Evolutionary conservation across 2,797 vertebrate genomes (phyloP).

Genomic region (Darevskia mixta): DNA sequence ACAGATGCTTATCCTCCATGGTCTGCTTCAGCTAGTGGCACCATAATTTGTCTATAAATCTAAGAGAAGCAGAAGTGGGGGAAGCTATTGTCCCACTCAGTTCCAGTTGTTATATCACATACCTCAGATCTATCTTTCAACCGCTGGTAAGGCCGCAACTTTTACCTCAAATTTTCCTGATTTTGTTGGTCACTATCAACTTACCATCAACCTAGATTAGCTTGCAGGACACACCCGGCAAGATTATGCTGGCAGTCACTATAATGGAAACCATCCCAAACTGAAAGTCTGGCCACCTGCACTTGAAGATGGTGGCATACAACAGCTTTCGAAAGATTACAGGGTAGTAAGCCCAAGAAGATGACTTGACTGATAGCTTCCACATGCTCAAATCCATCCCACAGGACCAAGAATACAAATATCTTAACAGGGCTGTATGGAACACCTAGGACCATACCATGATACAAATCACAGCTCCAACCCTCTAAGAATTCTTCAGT

Average conservation of each 20-base stretch:
- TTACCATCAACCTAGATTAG: neutral
- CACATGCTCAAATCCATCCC: neutral
- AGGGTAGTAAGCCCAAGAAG: neutral
- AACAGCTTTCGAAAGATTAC: neutral
- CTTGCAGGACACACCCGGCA: neutral
- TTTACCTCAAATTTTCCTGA: neutral
- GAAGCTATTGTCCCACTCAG: neutral
- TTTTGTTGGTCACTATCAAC: neutral
- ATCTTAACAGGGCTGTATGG: neutral
- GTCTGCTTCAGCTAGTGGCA: slow-evolving; percentile 19
- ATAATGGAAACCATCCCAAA: neutral
- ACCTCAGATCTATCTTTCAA: neutral
- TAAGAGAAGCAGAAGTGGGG: neutral
- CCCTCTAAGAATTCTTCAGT: too few species aligned
- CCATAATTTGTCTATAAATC: neutral
- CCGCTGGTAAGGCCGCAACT: neutral
- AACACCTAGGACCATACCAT: too few species aligned
- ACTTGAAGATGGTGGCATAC: neutral
- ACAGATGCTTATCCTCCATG: neutral
- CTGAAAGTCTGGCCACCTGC: neutral
- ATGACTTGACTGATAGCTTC: neutral
- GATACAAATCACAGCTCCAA: too few species aligned
- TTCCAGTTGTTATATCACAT: neutral
- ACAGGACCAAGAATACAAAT: neutral
- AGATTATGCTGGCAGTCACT: neutral